phyloP scores from a whole-genome alignment of 2,113 vertebrate genomes.

The Illadopsis cleaveri region DNA sequence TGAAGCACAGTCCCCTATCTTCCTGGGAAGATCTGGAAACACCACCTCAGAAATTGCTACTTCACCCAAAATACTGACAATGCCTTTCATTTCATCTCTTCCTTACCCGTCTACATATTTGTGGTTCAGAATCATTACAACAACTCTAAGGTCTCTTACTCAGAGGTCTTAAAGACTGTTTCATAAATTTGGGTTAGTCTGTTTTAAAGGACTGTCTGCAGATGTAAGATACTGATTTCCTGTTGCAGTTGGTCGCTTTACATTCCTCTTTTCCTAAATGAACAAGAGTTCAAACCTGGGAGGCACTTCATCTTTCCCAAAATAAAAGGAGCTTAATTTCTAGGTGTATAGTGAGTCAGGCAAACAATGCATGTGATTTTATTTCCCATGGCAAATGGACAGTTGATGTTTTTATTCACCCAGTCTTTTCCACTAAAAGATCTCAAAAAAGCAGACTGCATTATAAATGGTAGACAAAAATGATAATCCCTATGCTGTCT shows the following conservation, averaged over 20 bases:
- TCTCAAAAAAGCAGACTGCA: background rate
- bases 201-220: background rate
- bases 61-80: background rate
- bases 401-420: background rate
- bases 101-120: background rate
- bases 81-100: background rate
- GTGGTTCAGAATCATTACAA: background rate
- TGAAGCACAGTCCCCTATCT: accelerated
- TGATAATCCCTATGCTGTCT: background rate
- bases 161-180: background rate
- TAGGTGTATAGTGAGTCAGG: background rate
- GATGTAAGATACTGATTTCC: background rate
- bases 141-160: background rate
- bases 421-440: background rate
- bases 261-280: background rate
- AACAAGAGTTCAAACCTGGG: background rate
- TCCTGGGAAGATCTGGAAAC: background rate
- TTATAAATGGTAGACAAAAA: constrained; percentile 52
- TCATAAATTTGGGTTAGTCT: background rate
- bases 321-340: background rate
- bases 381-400: background rate
- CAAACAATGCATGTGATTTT: background rate
- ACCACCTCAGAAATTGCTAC: background rate
- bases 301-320: background rate
- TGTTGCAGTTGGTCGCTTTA: background rate